phyloP scores from a whole-genome alignment of 2,113 vertebrate genomes.

The Antechinus stuartii region DNA sequence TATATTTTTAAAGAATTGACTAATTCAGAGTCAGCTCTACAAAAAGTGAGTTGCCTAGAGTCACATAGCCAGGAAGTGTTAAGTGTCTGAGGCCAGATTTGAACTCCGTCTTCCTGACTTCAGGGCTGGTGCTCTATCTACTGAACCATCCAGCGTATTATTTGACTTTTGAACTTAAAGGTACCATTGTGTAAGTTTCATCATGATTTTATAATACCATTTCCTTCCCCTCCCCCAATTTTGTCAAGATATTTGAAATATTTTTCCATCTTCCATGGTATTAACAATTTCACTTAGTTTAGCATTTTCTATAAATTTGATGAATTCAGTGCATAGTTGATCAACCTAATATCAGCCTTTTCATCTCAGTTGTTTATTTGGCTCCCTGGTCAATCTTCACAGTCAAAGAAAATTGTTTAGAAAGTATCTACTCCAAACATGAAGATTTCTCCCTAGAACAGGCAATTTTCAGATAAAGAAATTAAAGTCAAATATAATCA shows the following conservation, averaged over 20 bases:
- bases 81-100: no score
- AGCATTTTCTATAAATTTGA: background rate
- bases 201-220: constrained; percentile 6
- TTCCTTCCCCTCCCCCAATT: background rate
- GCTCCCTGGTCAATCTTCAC: background rate
- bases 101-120: no score
- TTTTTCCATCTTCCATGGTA: background rate
- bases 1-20: background rate
- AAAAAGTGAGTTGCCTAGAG: background rate
- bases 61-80: no score
- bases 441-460: no score
- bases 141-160: no score
- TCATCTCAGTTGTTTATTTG: background rate
- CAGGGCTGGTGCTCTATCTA: no score
- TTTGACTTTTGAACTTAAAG: constrained; percentile 5
- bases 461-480: no score
- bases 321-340: background rate
- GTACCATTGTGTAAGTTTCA: background rate
- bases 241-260: constrained; percentile 10
- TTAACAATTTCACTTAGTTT: background rate
- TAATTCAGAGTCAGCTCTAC: background rate
- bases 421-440: no score
- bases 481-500: no score
- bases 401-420: background rate
- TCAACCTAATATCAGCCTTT: background rate